A percentile compares a stretch with the other conserved stretches of the same genome.
These are phyloP conservation scores for Tachuris rubrigastra DNA, from an alignment of 2,113 vertebrate species.

Conservation along the genomic window DNA sequence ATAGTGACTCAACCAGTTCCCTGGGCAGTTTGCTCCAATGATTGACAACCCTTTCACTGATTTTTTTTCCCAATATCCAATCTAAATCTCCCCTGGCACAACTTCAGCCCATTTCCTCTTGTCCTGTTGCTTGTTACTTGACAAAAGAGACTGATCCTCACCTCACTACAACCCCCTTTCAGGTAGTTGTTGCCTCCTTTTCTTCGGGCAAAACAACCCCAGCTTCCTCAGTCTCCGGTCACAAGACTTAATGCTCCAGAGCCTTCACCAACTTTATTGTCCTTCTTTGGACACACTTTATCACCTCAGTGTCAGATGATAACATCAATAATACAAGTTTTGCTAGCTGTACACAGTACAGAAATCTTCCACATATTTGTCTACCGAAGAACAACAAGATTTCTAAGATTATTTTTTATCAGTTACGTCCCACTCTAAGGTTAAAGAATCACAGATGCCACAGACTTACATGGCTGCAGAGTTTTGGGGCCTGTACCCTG, in stretches of 20 bases:
- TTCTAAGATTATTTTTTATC: neutral
- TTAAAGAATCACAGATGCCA: neutral
- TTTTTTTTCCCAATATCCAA: neutral
- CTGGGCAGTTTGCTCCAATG: neutral
- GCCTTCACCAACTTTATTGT: neutral
- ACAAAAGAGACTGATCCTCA: neutral
- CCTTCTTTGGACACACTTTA: neutral
- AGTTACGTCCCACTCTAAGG: neutral
- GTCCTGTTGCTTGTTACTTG: neutral
- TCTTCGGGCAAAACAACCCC: neutral
- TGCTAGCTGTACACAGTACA: neutral
- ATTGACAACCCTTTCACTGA: neutral
- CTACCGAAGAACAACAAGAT: neutral
- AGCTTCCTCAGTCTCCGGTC: neutral
- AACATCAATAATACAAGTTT: neutral
- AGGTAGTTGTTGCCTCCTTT: neutral
- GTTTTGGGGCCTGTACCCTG: neutral
- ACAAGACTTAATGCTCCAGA: neutral
- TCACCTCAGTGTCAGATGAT: neutral
- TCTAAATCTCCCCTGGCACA: fast-evolving
- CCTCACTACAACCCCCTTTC: neutral
- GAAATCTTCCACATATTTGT: neutral
- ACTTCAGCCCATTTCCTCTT: neutral
- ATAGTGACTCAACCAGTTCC: neutral
- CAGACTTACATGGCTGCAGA: neutral